Conservation (phyloP, 2,888 invertebrate species). For the Xylophagus ater region DNA sequence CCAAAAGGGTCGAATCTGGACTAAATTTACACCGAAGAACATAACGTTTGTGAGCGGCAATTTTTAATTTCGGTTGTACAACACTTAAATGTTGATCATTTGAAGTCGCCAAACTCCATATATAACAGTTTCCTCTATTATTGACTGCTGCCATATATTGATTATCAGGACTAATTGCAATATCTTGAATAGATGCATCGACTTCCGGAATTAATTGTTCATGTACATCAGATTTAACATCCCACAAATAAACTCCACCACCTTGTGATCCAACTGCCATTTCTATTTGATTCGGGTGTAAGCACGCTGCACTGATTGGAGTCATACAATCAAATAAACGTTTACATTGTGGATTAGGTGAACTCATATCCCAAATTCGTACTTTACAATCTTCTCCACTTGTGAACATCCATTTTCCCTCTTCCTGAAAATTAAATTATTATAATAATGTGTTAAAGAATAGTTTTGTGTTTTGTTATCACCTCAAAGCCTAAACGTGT, state of each 20-base stretch:
- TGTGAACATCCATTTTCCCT: slow-evolving; percentile 84
- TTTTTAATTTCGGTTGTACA: slow-evolving; percentile 60
- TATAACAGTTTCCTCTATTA: slow-evolving; percentile 85
- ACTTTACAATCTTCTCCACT: slow-evolving; percentile 90
- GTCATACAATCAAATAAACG: slow-evolving; percentile 81
- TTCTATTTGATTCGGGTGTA: slow-evolving; percentile 96
- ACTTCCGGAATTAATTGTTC: slow-evolving; percentile 82
- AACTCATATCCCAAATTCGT: slow-evolving; percentile 87
- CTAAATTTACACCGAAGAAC: slow-evolving; percentile 89
- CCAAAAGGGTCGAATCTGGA: slow-evolving; percentile 82
- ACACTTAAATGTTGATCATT: slow-evolving; percentile 53
- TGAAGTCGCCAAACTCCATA: slow-evolving; percentile 66
- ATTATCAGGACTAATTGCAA: slow-evolving; percentile 79
- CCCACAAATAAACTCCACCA: slow-evolving; percentile 92
- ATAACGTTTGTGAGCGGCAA: slow-evolving; percentile 76
- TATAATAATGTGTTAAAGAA: too few species aligned
- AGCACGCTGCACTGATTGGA: slow-evolving; percentile 83
- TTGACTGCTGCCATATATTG: slow-evolving; percentile 88
- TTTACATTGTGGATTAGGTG: slow-evolving; percentile 73
- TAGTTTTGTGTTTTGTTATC: slow-evolving; percentile 6
- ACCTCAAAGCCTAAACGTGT: slow-evolving; percentile 78
- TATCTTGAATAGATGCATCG: slow-evolving; percentile 85
- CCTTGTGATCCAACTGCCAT: slow-evolving; percentile 92
- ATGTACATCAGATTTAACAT: slow-evolving; percentile 75
- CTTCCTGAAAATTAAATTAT: slow-evolving; percentile 25